Evolutionary conservation across 92 coral and sea anemone species (phyloP).

Genomic region (Porites cylindrica): DNA sequence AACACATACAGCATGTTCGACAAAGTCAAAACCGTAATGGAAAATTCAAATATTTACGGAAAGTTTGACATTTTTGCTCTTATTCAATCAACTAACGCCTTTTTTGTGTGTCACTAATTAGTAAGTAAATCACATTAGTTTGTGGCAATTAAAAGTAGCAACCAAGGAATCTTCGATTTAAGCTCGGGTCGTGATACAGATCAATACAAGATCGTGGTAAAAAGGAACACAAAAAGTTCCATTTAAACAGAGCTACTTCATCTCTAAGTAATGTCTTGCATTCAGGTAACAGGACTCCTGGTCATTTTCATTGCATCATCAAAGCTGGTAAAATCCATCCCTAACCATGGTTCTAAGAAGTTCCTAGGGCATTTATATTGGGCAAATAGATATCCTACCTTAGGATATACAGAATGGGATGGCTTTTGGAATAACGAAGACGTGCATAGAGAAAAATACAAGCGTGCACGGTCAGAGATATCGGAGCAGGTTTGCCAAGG

Average conservation of each 20-base stretch:
- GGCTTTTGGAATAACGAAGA: constrained; percentile 86
- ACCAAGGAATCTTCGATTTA: background rate
- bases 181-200: background rate
- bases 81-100: background rate
- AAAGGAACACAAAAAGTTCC: background rate
- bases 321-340: constrained; percentile 25
- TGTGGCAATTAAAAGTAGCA: background rate
- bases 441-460: constrained; percentile 56
- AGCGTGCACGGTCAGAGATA: background rate
- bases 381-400: constrained; percentile 68
- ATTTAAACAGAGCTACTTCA: background rate
- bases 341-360: constrained; percentile 47
- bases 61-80: background rate
- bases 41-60: constrained; percentile 15
- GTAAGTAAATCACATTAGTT: background rate
- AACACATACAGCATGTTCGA: background rate
- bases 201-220: too few species aligned
- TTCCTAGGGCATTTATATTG: constrained; percentile 79
- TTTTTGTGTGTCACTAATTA: background rate
- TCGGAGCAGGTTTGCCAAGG: constrained; percentile 28
- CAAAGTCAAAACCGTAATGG: background rate
- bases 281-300: background rate
- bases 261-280: background rate
- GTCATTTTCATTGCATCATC: background rate
- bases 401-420: constrained; percentile 80